Evolutionary conservation across 2,888 invertebrate species (phyloP).

Genomic region (Creontiades dilutus): DNA sequence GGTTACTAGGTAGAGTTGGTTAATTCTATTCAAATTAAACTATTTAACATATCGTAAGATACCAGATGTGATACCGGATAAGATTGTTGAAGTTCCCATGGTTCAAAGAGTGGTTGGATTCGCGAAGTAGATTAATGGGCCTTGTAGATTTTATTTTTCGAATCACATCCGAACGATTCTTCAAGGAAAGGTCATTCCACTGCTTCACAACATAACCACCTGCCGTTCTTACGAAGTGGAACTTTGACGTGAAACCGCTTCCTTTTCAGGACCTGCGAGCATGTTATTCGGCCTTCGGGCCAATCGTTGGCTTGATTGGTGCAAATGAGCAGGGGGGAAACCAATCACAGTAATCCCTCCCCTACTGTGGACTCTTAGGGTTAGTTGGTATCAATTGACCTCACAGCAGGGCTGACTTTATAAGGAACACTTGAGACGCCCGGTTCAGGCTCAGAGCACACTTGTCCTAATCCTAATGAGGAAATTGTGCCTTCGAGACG

Average conservation of each 20-base stretch:
- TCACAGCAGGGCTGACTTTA: conserved; percentile 55
- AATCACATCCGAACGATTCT: too few relatives aligned
- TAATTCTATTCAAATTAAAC: too few relatives aligned
- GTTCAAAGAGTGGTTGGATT: too few relatives aligned
- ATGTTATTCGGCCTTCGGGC: conserved; percentile 32
- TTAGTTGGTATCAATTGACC: conserved; percentile 66
- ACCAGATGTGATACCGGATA: too few relatives aligned
- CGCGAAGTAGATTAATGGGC: too few relatives aligned
- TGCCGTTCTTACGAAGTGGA: too few relatives aligned
- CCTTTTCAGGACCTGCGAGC: conserved; percentile 38
- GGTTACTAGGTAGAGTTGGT: too few relatives aligned
- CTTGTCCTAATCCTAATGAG: conserved; percentile 62
- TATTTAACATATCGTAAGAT: too few relatives aligned
- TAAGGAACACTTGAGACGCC: conserved; percentile 66
- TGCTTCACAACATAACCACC: too few relatives aligned
- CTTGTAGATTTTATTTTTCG: too few relatives aligned
- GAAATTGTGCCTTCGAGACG: conserved; percentile 61
- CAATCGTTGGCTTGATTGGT: conserved; percentile 63
- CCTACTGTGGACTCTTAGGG: conserved; percentile 50
- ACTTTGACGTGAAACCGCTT: neutral
- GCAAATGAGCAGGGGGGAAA: conserved; percentile 67
- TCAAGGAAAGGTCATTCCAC: too few relatives aligned
- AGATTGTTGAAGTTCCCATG: too few relatives aligned
- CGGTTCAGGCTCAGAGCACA: conserved; percentile 29
- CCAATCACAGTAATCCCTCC: conserved; percentile 37